These are phyloP conservation scores for Alligator mississippiensis DNA, from an alignment of 2,113 vertebrate genomes.

Conservation along the genomic window DNA sequence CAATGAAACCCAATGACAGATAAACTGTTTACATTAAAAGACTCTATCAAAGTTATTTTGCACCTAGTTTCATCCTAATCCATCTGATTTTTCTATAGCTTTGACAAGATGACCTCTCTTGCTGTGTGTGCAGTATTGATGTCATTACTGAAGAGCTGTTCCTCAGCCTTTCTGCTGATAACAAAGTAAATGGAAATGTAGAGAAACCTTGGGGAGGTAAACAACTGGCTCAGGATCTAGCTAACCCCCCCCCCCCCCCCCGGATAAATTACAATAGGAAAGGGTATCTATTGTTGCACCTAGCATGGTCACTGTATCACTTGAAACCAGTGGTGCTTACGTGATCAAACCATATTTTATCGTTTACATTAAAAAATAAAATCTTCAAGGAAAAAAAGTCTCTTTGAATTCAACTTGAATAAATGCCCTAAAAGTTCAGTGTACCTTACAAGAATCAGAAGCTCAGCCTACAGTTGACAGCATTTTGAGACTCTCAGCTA, in stretches of 20 bases:
- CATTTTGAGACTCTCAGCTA: neutral
- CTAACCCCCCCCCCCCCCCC: neutral
- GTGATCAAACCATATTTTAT: neutral
- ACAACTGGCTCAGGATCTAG: constrained; percentile 70
- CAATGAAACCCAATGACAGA: constrained; percentile 67
- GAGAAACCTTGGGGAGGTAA: constrained; percentile 76
- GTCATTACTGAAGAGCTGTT: constrained; percentile 72
- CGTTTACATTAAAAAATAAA: constrained; percentile 6
- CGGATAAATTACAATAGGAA: constrained; percentile 17
- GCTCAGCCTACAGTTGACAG: neutral
- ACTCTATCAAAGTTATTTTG: constrained; percentile 79
- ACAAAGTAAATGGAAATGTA: constrained; percentile 77
- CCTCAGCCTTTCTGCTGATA: constrained; percentile 74
- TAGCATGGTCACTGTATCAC: neutral
- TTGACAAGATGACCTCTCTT: constrained; percentile 78
- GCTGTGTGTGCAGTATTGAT: constrained; percentile 72
- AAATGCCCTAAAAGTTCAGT: constrained; percentile 15
- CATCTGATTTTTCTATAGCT: constrained; percentile 73
- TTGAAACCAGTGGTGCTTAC: constrained; percentile 22
- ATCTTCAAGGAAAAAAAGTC: neutral
- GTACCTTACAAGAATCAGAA: neutral
- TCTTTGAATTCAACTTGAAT: neutral
- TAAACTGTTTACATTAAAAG: constrained; percentile 77
- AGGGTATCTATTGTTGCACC: constrained; percentile 23
- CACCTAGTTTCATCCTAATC: constrained; percentile 74